Percentiles rank a stretch among this genome's conserved stretches.
phyloP scores from a whole-genome alignment of 1,140 invertebrate genomes.

The Saccostrea cuccullata region DNA sequence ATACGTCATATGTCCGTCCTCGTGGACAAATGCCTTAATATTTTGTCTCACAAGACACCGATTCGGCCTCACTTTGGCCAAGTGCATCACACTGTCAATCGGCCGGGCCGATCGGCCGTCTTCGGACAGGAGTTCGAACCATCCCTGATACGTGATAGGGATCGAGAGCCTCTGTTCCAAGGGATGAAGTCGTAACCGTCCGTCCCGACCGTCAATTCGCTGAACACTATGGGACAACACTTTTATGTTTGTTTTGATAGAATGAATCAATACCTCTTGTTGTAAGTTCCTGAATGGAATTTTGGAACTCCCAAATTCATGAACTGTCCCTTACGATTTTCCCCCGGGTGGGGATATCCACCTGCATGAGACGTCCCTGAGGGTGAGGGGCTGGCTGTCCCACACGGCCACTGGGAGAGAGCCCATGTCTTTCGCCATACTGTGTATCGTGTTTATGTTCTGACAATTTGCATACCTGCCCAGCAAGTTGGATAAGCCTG shows the following conservation, averaged over 20 bases:
- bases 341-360: constrained; percentile 89
- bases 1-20: constrained; percentile 81
- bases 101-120: constrained; percentile 92
- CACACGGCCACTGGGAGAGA: constrained; percentile 82
- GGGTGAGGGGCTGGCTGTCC: constrained; percentile 88
- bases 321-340: constrained; percentile 96
- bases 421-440: constrained; percentile 44
- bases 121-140: constrained; percentile 95
- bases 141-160: constrained; percentile 92
- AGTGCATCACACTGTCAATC: constrained; percentile 91
- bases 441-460: constrained; percentile 52
- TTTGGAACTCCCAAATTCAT: constrained; percentile 91
- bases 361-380: constrained; percentile 90
- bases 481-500: constrained; percentile 41
- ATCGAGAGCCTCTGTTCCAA: constrained; percentile 82
- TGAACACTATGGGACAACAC: constrained; percentile 93
- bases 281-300: constrained; percentile 81
- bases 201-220: constrained; percentile 88
- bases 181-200: constrained; percentile 81
- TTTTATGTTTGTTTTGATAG: constrained; percentile 89
- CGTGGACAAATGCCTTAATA: constrained; percentile 85
- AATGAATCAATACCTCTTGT: constrained; percentile 90
- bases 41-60: constrained; percentile 91
- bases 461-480: constrained; percentile 57
- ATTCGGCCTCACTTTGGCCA: constrained; percentile 87